Conservation (phyloP, 2,888 invertebrate species). For the Acrobasis repandana region DNA sequence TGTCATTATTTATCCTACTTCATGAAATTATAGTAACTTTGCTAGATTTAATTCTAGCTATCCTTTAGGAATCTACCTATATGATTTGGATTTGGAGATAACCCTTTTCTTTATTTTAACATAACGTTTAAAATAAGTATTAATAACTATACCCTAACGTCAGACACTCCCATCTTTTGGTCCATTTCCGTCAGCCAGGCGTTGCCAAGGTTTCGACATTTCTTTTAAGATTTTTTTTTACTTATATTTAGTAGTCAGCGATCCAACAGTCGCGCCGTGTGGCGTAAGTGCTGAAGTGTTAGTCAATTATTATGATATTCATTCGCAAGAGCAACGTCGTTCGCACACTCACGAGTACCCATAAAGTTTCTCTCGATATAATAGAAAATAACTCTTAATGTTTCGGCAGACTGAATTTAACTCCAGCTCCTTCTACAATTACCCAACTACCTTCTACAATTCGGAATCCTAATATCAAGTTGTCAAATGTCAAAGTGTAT, state of each 20-base stretch:
- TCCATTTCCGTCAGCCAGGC: too few species aligned
- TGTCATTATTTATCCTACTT: too few species aligned
- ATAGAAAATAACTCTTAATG: conserved; percentile 13
- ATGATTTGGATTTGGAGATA: too few species aligned
- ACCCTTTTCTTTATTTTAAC: too few species aligned
- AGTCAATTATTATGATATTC: conserved; percentile 77
- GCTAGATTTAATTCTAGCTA: too few species aligned
- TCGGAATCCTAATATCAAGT: not conserved
- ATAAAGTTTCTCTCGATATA: conserved; percentile 7
- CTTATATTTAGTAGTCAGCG: not conserved
- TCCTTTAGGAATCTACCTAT: too few species aligned
- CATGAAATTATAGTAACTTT: too few species aligned
- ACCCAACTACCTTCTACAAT: not conserved
- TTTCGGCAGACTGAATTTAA: conserved; percentile 15
- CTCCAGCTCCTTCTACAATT: conserved; percentile 7
- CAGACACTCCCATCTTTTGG: too few species aligned
- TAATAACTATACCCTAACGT: too few species aligned
- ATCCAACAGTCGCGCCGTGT: conserved; percentile 35
- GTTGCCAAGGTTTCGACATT: too few species aligned
- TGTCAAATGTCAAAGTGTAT: not conserved
- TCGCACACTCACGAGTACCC: conserved; percentile 40
- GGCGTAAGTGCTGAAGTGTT: conserved; percentile 51
- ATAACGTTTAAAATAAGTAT: too few species aligned
- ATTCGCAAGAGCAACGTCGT: conserved; percentile 43
- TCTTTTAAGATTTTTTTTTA: not conserved